Base-by-base conservation (phyloP, 64 coral and sea anemone genomes). In the Actinia tenebrosa region DNA sequence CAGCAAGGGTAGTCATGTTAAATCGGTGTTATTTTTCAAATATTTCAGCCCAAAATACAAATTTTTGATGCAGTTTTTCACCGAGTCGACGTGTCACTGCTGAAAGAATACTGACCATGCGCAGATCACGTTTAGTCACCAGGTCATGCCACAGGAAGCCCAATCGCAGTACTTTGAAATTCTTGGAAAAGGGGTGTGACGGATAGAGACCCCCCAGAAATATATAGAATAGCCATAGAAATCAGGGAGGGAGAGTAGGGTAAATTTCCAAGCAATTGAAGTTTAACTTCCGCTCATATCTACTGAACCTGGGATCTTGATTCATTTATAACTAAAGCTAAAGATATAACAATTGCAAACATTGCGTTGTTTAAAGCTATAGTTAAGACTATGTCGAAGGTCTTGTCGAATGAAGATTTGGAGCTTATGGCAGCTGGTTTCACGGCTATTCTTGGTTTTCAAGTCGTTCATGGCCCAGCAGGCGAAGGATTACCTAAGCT, bases 1-100 rank as follows among this genome's bases (percentile, higher is more conserved):
- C 97, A 60, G 97, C 97, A 46, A 84, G 64, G 0, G 97, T 95
- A 44, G 87, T 83, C 96, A 98, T 98, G 60, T 60, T 88, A 66
- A 16, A 80, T 52, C 16, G 11, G 23, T 75, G 69, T 13, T 26
- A 43, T 26, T 75, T 75, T 75, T 16, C 23, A 0, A 37, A 27
- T 27, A 75, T 75, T 75, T 75, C 13, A 37, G 22, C 23, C 25
- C 10, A 75, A 43, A 75, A n/a, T 66, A 43, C n/a, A 8, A 25
- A 30, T 75, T 75, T 75, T 75, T 42, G 26, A 75, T 27, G 8
- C 10, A 72, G 11, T 37, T 72, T 72, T 37, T 68, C 9, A 69
- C 4, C 25, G 9, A 30, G 69, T 75, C 69, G 26, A 75, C 69
- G 69, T 75, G 69, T 75, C 69, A 66, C 25, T 37, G 1, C 30